Percentiles rank a stretch among this genome's conserved stretches.
phyloP scores from a whole-genome alignment of 2,888 invertebrate genomes.

The Heliconius hortense region DNA sequence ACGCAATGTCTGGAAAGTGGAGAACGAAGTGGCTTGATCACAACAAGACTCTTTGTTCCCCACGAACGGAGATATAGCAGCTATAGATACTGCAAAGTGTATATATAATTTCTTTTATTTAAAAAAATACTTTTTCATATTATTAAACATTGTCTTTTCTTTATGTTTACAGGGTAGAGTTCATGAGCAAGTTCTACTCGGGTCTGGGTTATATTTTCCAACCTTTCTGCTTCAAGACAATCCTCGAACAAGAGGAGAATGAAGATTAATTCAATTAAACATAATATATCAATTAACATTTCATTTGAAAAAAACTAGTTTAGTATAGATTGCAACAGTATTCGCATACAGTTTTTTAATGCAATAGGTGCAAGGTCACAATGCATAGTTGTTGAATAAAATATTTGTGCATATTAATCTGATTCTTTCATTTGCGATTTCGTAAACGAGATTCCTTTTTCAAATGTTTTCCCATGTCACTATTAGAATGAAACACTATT shows the following conservation, averaged over 20 bases:
- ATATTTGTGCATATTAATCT: conserved; percentile 65
- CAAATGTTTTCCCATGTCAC: neutral
- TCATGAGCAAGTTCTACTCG: conserved; percentile 96
- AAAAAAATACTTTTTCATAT: too few species aligned
- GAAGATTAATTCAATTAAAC: conserved; percentile 59
- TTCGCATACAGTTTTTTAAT: conserved; percentile 47
- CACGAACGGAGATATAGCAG: too few species aligned
- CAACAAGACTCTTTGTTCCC: too few species aligned
- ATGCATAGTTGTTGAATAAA: conserved; percentile 55
- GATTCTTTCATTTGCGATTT: conserved; percentile 53
- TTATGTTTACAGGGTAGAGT: conserved; percentile 89
- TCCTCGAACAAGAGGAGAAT: conserved; percentile 82
- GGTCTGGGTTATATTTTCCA: conserved; percentile 91
- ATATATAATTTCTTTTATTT: too few species aligned
- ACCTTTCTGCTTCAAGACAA: conserved; percentile 92
- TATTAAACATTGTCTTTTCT: neutral
- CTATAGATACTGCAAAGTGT: too few species aligned
- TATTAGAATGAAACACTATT: neutral
- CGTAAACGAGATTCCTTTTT: neutral
- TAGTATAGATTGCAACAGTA: conserved; percentile 61
- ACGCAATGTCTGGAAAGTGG: neutral
- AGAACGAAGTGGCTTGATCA: too few species aligned
- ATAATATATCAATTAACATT: conserved; percentile 27
- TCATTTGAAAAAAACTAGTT: conserved; percentile 42
- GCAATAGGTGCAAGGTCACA: conserved; percentile 61